phyloP scores from a whole-genome alignment of 2,113 vertebrate genomes.

The Ranitomeya imitator region DNA sequence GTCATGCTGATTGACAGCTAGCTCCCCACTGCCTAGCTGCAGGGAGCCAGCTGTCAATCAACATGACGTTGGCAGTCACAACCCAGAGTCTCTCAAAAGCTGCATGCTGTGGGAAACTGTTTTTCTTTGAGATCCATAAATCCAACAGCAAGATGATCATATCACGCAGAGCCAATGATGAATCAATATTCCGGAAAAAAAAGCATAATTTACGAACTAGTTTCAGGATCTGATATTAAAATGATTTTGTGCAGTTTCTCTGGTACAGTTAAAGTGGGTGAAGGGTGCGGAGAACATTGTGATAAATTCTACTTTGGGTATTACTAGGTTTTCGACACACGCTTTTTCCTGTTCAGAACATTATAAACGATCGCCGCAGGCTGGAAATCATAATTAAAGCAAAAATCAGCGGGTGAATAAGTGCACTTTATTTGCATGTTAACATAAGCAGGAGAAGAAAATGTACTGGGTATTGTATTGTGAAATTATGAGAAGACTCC shows the following conservation, averaged over 20 bases:
- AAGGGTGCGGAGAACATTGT: not conserved
- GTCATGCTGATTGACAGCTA: no score
- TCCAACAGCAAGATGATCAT: not conserved
- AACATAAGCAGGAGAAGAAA: constrained; percentile 29
- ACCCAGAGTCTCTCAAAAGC: no score
- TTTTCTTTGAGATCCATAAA: not conserved
- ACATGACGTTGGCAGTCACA: not conserved
- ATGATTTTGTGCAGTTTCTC: not conserved
- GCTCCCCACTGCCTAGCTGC: no score
- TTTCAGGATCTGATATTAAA: not conserved
- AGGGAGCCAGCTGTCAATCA: not conserved
- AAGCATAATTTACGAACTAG: not conserved
- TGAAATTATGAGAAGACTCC: constrained; percentile 1
- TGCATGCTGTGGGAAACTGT: no score
- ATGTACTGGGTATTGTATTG: not conserved
- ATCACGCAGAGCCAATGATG: no score
- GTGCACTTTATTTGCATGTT: constrained; percentile 26
- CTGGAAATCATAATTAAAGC: constrained; percentile 15
- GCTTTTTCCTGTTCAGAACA: not conserved
- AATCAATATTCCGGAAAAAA: no score
- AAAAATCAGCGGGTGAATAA: constrained; percentile 1
- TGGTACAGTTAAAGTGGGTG: not conserved
- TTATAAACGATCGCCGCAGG: not conserved
- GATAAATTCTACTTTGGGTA: not conserved
- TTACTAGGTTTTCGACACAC: not conserved